Base-by-base conservation (phyloP, 2,888 invertebrate genomes). In the Epinotia ramella region DNA sequence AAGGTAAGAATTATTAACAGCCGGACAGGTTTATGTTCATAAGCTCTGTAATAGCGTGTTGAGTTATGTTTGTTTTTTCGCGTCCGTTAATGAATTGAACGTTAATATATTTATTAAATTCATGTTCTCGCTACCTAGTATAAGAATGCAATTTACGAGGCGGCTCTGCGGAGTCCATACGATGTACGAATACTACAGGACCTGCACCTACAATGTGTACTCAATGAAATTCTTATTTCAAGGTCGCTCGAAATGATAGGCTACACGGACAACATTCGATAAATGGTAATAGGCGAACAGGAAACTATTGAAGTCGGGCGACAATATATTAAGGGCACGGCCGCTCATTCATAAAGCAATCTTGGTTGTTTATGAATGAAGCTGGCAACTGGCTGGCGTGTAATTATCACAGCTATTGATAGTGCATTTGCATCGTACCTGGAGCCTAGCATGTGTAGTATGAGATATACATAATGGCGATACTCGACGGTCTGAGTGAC, bases 321-420 rank as follows among this genome's bases (percentile, higher is more conserved):
- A 83, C 87, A 88, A 90, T 90, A 89, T 90, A 90, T 91, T 89
- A 92, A 91, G 87, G 85, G 85, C 88, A 87, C 84, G 85, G 81
- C 82, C 84, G 84, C 87, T 87, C 93, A 94, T 94, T 93, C 93
- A 94, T 91, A 91, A 92, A 87, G 86, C 84, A 87, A 87, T 89
- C 87, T 88, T 82, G 87, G 87, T 89, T 89, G 89, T 90, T 94
- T 93, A 92, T 94, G 94, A 94, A 94, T 94, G 94, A 90, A 91
- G 87, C 87, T 83, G 84, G 84, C 86, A 86, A 80, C 83, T 80
- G 80, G 82, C 84, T 85, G 87, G 85, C 87, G 87, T 87, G 86
- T 89, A 91, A 93, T 92, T 92, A 91, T 87, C 85, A 88, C 87
- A 87, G 87, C 88, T 82, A 84, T 87, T 86, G 89, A 87, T 87